These are phyloP conservation scores for Microplitis manilae DNA, from an alignment of 2,888 invertebrate species.

Conservation along the genomic window DNA sequence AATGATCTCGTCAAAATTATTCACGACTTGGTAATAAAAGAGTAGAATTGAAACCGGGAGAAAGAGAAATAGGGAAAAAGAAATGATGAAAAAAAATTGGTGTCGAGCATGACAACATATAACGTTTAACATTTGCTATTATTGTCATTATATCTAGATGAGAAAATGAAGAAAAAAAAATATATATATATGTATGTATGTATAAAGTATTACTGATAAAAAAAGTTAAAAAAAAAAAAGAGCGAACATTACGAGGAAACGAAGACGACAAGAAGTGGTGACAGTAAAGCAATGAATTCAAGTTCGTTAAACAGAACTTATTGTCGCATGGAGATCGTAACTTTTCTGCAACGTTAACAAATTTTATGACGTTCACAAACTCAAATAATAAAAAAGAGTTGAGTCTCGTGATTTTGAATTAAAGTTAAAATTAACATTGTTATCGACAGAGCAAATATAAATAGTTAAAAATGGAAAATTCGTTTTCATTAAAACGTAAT, in stretches of 20 bases:
- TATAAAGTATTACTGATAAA: background rate
- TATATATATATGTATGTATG: background rate
- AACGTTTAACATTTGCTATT: background rate
- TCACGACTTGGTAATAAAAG: slow-evolving; percentile 18
- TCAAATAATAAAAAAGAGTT: slow-evolving; percentile 4
- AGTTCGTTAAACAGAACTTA: slow-evolving; percentile 35
- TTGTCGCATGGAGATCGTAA: slow-evolving; percentile 30
- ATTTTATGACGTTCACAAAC: slow-evolving; percentile 24
- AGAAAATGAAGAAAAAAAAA: background rate
- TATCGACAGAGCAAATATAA: background rate
- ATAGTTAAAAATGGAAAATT: background rate
- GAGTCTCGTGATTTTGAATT: slow-evolving; percentile 4
- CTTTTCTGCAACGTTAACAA: slow-evolving; percentile 25
- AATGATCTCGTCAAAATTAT: slow-evolving; percentile 11
- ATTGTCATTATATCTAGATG: background rate
- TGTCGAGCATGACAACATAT: background rate
- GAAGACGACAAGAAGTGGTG: slow-evolving; percentile 9
- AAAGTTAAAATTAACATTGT: slow-evolving; percentile 6
- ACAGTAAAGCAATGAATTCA: slow-evolving; percentile 33
- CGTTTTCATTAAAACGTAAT: background rate
- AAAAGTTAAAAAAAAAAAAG: background rate
- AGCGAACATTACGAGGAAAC: slow-evolving; percentile 4
- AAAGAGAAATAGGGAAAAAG: background rate
- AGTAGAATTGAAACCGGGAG: background rate
- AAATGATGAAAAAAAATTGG: background rate